These are phyloP conservation scores for Agrotis exclamationis DNA, from an alignment of 2,888 invertebrate genomes.

Conservation along the genomic window DNA sequence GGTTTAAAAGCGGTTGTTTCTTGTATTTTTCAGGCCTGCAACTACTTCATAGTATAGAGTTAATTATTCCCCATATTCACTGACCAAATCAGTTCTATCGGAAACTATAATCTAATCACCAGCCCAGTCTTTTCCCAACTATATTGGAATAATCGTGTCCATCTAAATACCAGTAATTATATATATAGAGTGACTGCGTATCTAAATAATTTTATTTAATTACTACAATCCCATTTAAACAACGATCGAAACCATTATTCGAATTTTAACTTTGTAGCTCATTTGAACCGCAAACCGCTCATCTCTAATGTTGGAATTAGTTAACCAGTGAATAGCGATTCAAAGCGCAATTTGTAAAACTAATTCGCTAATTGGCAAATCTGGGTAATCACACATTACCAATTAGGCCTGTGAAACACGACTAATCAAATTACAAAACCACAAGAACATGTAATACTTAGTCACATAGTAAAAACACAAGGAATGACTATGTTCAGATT, in stretches of 20 bases:
- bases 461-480: not conserved
- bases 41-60: too few relatives aligned
- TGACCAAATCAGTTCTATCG: too few relatives aligned
- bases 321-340: slow-evolving; percentile 9
- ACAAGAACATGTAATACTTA: not conserved
- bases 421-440: not conserved
- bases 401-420: not conserved
- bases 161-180: too few relatives aligned
- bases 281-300: not conserved
- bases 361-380: slow-evolving; percentile 15
- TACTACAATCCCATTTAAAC: not conserved
- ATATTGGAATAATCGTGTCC: too few relatives aligned
- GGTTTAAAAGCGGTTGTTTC: too few relatives aligned
- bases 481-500: too few relatives aligned
- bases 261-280: not conserved
- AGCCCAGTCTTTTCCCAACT: too few relatives aligned
- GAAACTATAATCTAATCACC: too few relatives aligned
- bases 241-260: not conserved
- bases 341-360: not conserved
- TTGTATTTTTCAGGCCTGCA: too few relatives aligned
- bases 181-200: too few relatives aligned
- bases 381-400: not conserved
- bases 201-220: too few relatives aligned
- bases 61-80: too few relatives aligned
- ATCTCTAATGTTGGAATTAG: slow-evolving; percentile 7